These are phyloP conservation scores for Mus minutoides DNA, from an alignment of 2,797 vertebrate species.

Conservation along the genomic window DNA sequence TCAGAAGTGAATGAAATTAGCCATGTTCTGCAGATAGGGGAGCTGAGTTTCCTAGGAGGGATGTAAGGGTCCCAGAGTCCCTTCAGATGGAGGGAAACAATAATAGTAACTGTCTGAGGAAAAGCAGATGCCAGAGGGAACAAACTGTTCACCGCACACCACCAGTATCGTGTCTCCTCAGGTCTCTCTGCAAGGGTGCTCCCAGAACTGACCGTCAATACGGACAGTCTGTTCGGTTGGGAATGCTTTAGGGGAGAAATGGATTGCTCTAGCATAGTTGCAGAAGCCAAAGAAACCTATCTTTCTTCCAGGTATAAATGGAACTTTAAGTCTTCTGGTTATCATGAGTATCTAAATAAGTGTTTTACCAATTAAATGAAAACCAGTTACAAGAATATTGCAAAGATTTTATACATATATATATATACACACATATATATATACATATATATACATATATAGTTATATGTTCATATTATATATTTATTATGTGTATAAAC, in stretches of 20 bases:
- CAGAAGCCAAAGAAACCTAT: background rate
- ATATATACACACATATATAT: background rate
- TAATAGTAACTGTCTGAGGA: background rate
- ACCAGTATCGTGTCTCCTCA: background rate
- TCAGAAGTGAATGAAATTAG: conserved; percentile 65
- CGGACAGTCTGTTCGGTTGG: background rate
- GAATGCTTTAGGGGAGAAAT: background rate
- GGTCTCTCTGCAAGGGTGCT: background rate
- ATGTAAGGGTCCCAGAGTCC: background rate
- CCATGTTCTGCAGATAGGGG: conserved; percentile 4
- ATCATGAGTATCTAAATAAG: background rate
- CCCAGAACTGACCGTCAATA: background rate
- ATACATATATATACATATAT: too few species aligned
- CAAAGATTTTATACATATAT: background rate
- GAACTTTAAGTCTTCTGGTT: conserved; percentile 4
- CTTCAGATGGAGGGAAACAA: background rate
- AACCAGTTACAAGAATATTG: background rate
- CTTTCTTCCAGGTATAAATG: background rate
- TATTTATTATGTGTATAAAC: background rate
- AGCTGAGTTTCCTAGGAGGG: background rate
- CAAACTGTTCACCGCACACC: too few species aligned
- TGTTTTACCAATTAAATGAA: conserved; percentile 33
- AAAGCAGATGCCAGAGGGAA: background rate
- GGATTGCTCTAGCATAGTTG: background rate
- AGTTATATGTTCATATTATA: background rate